Evolutionary conservation across 2,113 vertebrate species (phyloP), one percentile per base, ranked within the genome.

Genomic region (Leptocoma aspasia): DNA sequence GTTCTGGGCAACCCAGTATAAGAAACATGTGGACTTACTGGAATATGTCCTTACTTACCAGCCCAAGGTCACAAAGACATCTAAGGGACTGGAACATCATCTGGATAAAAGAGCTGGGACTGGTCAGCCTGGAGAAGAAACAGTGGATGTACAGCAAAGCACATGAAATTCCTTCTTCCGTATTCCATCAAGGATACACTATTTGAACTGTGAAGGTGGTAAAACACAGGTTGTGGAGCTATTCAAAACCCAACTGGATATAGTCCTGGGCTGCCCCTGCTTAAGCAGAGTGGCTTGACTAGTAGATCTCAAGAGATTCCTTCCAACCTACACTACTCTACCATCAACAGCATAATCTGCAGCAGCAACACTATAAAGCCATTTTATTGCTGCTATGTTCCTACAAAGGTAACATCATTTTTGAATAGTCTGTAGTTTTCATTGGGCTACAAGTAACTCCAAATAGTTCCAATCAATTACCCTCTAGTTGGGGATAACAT

Each of bases 401-500:
- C 86, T 89, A 24, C 8, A 66, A 11, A 60, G 13, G 5, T 16
- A 76, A 28, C 60, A 52, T 41, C 2, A 35, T n/a, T 68, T 89
- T 64, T 77, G 15, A 18, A 85, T 17, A 12, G 20, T 72, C 56
- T 64, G 13, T 45, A 47, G 30, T 56, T 94, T 82, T 68, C 44
- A 80, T 4, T 75, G 70, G 50, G 23, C 33, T 79, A 92, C n/a
- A 79, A 95, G 37, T 89, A 85, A 89, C 39, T 84, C 68, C 66
- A 93, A 80, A 89, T 71, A 78, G n/a, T 57, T 89, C 18, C 30
- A 92, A 95, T 86, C 28, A 73, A 91, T 95, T 82, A 82, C 33
- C 22, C 15, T 66, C 42, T 68, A 37, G 44, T 8, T 95, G 65
- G 47, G 50, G 56, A 53, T 68, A 86, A 90, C 19, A 37, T 75